Conservation (phyloP, 2,888 invertebrate species). For the Trichogramma dendrolimi region DNA sequence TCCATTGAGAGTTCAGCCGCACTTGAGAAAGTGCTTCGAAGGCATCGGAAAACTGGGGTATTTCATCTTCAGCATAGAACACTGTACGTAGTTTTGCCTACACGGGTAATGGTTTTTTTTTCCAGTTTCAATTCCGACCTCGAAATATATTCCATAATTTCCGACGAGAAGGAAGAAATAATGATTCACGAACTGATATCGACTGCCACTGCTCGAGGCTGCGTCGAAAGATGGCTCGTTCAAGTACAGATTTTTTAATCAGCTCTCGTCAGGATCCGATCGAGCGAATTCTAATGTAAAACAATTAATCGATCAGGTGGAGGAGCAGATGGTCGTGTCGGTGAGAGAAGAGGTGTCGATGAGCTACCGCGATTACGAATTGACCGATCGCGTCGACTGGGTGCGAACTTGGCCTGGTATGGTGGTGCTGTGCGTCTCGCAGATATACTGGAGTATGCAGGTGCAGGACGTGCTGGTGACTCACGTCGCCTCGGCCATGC, state of each 20-base stretch:
- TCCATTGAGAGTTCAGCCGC: constrained; percentile 77
- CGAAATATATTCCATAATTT: constrained; percentile 74
- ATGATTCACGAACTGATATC: constrained; percentile 61
- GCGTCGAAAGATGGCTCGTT: constrained; percentile 82
- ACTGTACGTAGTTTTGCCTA: background rate
- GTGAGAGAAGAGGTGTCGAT: constrained; percentile 65
- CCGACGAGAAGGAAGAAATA: constrained; percentile 71
- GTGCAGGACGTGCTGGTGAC: constrained; percentile 67
- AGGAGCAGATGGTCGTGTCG: constrained; percentile 74
- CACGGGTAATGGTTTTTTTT: background rate
- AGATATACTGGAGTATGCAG: constrained; percentile 79
- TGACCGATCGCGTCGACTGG: constrained; percentile 63
- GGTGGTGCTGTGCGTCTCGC: constrained; percentile 73
- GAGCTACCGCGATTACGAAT: constrained; percentile 65
- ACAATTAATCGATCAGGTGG: constrained; percentile 57
- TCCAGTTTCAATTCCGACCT: constrained; percentile 63
- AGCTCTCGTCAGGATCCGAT: background rate
- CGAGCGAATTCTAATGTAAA: background rate
- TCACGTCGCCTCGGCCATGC: constrained; percentile 57
- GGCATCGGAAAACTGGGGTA: constrained; percentile 69
- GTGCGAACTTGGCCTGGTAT: constrained; percentile 77
- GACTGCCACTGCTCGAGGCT: constrained; percentile 70
- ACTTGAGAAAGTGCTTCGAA: constrained; percentile 84
- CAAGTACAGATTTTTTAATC: constrained; percentile 45
- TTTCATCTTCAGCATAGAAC: background rate